These are phyloP conservation scores for Dendrocincla fuliginosa DNA, from an alignment of 2,797 vertebrate species.

Conservation along the genomic window DNA sequence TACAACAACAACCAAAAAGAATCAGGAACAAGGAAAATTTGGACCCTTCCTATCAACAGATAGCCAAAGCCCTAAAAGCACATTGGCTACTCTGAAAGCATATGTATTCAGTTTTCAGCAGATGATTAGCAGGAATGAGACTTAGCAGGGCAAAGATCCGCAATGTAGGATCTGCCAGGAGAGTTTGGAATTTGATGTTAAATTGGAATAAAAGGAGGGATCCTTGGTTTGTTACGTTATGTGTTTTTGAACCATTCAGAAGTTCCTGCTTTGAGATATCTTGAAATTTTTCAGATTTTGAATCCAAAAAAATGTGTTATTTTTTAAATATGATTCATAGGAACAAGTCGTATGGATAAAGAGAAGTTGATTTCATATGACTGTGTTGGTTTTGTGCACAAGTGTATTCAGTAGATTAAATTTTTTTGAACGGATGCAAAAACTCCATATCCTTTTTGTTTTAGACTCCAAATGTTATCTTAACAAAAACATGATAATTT, in stretches of 20 bases:
- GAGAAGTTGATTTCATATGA: background rate
- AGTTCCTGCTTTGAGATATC: background rate
- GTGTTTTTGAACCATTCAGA: background rate
- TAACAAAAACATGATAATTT: background rate
- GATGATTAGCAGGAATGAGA: conserved; percentile 25
- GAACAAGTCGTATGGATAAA: background rate
- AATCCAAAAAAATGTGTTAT: background rate
- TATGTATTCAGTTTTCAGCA: conserved; percentile 53
- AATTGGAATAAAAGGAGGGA: background rate
- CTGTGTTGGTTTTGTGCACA: background rate
- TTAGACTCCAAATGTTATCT: background rate
- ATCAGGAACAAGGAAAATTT: background rate
- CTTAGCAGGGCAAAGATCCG: conserved; percentile 22
- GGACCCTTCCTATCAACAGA: background rate
- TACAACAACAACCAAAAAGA: conserved; percentile 23
- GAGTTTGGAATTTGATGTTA: background rate
- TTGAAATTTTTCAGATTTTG: background rate
- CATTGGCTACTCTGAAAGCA: conserved; percentile 14
- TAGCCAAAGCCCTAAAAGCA: conserved; percentile 40
- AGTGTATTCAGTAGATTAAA: background rate
- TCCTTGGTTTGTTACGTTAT: background rate
- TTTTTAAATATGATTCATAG: conserved; percentile 6
- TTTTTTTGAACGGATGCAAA: background rate
- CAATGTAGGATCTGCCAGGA: background rate
- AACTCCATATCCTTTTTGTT: background rate